Base-by-base conservation (phyloP, 1,140 invertebrate species). In the Neomicropteryx cornuta region DNA sequence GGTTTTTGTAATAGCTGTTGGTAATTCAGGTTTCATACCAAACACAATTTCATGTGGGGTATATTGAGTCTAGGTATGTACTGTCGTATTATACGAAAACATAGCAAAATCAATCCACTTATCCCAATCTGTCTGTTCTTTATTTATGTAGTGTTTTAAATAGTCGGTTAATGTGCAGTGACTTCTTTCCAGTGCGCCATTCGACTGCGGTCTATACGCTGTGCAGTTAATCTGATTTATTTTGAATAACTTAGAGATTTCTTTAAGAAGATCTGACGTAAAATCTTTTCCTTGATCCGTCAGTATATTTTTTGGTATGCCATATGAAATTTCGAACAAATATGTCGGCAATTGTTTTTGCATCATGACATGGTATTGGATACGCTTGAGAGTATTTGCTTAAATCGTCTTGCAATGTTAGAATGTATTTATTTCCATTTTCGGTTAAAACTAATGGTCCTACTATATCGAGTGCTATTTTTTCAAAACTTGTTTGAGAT, bases 101-200 rank as follows among this genome's bases (percentile, higher is more conserved):
- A 54, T 55, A 0, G 55, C 54, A 19, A 53, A 56, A 20, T 46
- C 24, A 28, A 63, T 28, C 41, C 42, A 62, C 38, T 55, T 31
- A 24, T 60, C 53, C 56, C 61, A 66, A 38, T 64, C 49, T 3
- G 31, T 47, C 46, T 58, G 52, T 32, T 58, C 43, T 28, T 48
- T 36, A 17, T 53, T 50, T 3, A 64, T 44, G 39, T 49, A 66
- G 42, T 57, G 50, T 51, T 52, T 57, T 14, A 63, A 21, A 48
- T 62, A 65, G 22, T 66, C 60, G 13, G 37, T 45, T 35, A 68
- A 36, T 8, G 55, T 60, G n/a, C 35, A 30, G 47, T 65, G 60
- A 17, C 38, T 46, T 28, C 58, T 38, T 50, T 64, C 58, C 18
- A 64, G 33, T 11, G 52, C 49, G 3, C 51, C 50, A 36, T 54